Evolutionary conservation across 1,140 invertebrate genomes (phyloP).

Genomic region (Leptinotarsa texana): DNA sequence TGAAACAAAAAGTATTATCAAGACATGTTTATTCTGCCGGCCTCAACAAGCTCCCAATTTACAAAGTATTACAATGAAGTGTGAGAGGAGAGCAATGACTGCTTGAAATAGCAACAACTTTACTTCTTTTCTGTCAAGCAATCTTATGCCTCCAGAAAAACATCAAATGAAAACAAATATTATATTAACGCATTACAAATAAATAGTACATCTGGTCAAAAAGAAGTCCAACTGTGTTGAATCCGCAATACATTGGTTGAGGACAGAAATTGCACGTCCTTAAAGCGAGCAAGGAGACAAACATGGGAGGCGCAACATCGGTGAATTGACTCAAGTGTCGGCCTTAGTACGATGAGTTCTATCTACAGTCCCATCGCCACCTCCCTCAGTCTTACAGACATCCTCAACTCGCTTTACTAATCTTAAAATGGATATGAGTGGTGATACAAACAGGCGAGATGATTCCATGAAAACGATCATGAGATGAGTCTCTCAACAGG

Average conservation of each 20-base stretch:
- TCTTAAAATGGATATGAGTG: slow-evolving; percentile 39
- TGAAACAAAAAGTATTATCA: slow-evolving; percentile 59
- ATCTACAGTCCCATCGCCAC: slow-evolving; percentile 36
- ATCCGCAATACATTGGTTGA: slow-evolving; percentile 35
- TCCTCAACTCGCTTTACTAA: slow-evolving; percentile 42
- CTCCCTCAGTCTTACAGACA: slow-evolving; percentile 50
- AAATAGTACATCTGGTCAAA: slow-evolving; percentile 11
- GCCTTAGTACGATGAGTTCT: slow-evolving; percentile 45
- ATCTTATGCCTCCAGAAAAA: neutral
- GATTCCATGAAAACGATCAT: slow-evolving; percentile 60
- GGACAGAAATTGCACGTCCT: slow-evolving; percentile 46
- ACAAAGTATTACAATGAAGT: slow-evolving; percentile 43
- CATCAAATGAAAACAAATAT: slow-evolving; percentile 26
- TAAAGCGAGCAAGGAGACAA: slow-evolving; percentile 41
- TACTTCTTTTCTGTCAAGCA: neutral
- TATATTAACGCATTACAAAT: slow-evolving; percentile 22
- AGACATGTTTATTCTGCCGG: slow-evolving; percentile 72
- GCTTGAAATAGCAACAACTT: neutral
- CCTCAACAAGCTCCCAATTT: slow-evolving; percentile 66
- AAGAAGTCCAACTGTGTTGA: neutral
- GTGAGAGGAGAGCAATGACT: slow-evolving; percentile 1
- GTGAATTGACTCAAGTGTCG: slow-evolving; percentile 38
- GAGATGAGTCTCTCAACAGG: slow-evolving; percentile 57
- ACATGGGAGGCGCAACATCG: slow-evolving; percentile 41
- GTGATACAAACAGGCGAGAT: slow-evolving; percentile 42